A percentile compares a stretch with the other conserved stretches of the same genome.
Evolutionary conservation across 2,888 invertebrate genomes (phyloP).

Genomic region (Bugulina stolonifera): DNA sequence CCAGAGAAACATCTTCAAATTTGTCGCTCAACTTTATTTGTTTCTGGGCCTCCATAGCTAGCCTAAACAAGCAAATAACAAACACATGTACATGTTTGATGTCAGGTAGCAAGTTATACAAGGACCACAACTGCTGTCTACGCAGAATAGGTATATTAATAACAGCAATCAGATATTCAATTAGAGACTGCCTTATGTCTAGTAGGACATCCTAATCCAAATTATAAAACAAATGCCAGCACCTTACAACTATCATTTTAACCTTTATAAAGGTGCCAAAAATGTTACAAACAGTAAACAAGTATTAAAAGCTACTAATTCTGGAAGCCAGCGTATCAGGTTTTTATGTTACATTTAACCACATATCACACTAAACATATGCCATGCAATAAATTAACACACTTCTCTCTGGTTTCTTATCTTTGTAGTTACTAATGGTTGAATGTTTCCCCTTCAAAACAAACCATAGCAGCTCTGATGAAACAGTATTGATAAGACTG

Average conservation of each 20-base stretch:
- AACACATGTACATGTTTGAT: too few relatives aligned
- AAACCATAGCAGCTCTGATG: background rate
- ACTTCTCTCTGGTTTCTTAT: background rate
- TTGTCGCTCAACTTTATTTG: constrained; percentile 29
- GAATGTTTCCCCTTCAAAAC: background rate
- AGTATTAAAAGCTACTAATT: background rate
- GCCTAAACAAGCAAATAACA: background rate
- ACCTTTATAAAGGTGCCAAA: too few relatives aligned
- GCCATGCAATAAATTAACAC: background rate
- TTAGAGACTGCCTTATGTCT: too few relatives aligned
- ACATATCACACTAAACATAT: background rate
- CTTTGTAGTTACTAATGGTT: background rate
- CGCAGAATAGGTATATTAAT: too few relatives aligned
- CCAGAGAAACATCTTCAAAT: constrained; percentile 50
- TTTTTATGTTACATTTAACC: background rate
- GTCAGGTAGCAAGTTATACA: too few relatives aligned
- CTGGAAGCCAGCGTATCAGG: background rate
- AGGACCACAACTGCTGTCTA: too few relatives aligned
- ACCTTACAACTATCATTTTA: too few relatives aligned
- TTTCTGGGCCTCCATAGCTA: background rate
- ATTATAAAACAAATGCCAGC: too few relatives aligned
- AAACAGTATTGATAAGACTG: background rate
- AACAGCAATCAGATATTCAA: too few relatives aligned
- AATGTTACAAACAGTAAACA: background rate
- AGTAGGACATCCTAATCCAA: too few relatives aligned